phyloP scores from a whole-genome alignment of 2,797 vertebrate genomes.

The Phoeniculus purpureus region DNA sequence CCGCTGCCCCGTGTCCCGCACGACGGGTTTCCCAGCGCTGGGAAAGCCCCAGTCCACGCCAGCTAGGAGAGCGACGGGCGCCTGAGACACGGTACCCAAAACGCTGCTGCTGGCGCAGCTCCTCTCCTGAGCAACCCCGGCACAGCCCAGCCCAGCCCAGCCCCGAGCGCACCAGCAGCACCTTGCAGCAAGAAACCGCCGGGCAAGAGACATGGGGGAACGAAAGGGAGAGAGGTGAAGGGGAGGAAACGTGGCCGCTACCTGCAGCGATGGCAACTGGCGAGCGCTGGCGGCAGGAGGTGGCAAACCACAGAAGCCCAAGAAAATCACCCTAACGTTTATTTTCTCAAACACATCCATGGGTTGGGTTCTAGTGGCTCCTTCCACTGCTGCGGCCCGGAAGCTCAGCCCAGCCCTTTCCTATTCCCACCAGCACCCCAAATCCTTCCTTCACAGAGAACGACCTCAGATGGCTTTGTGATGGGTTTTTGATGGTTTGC shows the following conservation, averaged over 20 bases:
- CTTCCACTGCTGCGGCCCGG: not conserved
- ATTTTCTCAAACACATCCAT: not conserved
- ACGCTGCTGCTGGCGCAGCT: not conserved
- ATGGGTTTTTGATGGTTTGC: not conserved
- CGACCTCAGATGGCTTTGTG: not conserved
- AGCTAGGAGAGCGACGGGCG: not conserved
- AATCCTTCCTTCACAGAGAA: not conserved
- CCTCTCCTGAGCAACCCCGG: not conserved
- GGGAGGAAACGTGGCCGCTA: not conserved
- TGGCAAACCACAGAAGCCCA: not conserved
- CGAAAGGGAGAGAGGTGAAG: not conserved
- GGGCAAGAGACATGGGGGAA: not conserved
- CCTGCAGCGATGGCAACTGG: not conserved
- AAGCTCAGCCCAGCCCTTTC: rapidly evolving
- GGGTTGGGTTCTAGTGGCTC: not conserved
- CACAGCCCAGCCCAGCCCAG: not conserved
- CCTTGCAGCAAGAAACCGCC: not conserved
- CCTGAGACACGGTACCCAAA: rapidly evolving
- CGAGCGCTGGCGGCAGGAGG: rapidly evolving
- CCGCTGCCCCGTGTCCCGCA: rapidly evolving
- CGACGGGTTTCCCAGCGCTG: not conserved
- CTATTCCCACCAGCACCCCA: not conserved
- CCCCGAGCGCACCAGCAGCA: rapidly evolving
- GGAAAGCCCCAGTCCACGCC: not conserved
- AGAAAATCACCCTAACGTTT: not conserved